Conservation (phyloP, 2,888 invertebrate species). For the Lithophane ornitopus region DNA sequence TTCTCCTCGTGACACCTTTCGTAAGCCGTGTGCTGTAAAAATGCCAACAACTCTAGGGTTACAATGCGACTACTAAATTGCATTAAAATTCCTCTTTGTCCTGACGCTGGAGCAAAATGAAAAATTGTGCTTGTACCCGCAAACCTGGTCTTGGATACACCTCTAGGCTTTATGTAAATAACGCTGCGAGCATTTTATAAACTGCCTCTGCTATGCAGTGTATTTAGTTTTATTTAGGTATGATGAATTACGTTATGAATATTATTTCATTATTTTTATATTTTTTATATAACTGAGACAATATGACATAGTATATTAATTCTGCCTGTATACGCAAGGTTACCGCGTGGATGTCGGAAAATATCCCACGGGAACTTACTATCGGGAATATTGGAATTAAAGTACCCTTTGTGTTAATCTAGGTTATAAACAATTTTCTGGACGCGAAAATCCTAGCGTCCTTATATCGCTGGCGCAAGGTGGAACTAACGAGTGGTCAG, state of each 20-base stretch:
- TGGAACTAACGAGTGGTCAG: too few species aligned
- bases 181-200: conserved; percentile 57
- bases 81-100: conserved; percentile 83
- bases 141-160: conserved; percentile 60
- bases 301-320: neutral
- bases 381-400: too few species aligned
- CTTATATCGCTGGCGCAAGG: too few species aligned
- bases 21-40: conserved; percentile 74
- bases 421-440: too few species aligned
- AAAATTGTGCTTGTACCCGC: conserved; percentile 73
- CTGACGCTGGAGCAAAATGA: conserved; percentile 71
- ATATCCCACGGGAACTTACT: too few species aligned
- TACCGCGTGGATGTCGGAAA: too few species aligned
- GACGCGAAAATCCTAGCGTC: too few species aligned
- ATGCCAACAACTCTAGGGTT: conserved; percentile 63
- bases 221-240: conserved; percentile 27
- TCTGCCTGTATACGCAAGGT: neutral
- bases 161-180: conserved; percentile 55
- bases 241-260: neutral
- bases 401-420: too few species aligned
- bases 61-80: conserved; percentile 80
- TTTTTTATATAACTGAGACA: neutral
- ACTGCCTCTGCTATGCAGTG: conserved; percentile 26
- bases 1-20: conserved; percentile 72
- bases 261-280: neutral